These are phyloP conservation scores for Eristalis arbustorum DNA, from an alignment of 2,888 invertebrate genomes.

Conservation along the genomic window DNA sequence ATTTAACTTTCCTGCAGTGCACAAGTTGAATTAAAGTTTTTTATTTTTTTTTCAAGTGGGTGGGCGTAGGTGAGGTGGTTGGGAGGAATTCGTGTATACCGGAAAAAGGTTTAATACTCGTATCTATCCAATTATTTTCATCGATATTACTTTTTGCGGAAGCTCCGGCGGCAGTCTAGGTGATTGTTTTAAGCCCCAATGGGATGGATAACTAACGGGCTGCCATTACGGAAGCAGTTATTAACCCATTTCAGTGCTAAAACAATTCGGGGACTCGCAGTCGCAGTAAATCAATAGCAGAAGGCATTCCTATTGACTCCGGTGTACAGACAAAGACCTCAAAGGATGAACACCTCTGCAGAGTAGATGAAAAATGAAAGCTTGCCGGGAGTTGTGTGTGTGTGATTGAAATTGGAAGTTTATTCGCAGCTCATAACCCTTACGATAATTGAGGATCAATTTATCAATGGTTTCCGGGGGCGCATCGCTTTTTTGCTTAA, in stretches of 20 bases:
- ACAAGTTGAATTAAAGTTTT: conserved; percentile 23
- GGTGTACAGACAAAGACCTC: not conserved
- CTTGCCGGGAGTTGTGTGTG: not conserved
- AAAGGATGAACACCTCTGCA: conserved; percentile 17
- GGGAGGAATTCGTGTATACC: not conserved
- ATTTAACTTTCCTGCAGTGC: conserved; percentile 24
- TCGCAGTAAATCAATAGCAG: conserved; percentile 21
- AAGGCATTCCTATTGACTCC: conserved; percentile 5
- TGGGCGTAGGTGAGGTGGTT: not conserved
- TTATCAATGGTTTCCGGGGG: conserved; percentile 37
- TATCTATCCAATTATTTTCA: conserved; percentile 18
- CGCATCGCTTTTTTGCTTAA: conserved; percentile 3
- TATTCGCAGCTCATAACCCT: conserved; percentile 20
- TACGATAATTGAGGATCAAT: conserved; percentile 39
- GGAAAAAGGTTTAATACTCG: not conserved
- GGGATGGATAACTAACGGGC: conserved; percentile 20
- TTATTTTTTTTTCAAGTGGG: not conserved
- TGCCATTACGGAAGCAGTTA: conserved; percentile 1
- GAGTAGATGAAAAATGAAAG: conserved; percentile 25
- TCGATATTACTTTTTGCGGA: not conserved
- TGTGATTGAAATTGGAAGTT: conserved; percentile 18
- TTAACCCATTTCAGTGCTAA: conserved; percentile 8
- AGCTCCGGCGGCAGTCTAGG: not conserved
- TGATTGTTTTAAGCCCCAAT: not conserved
- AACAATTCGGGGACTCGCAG: not conserved